Percentiles rank a stretch among this genome's conserved stretches.
Evolutionary conservation across 2,797 vertebrate genomes (phyloP).

Genomic region (Morus bassanus): DNA sequence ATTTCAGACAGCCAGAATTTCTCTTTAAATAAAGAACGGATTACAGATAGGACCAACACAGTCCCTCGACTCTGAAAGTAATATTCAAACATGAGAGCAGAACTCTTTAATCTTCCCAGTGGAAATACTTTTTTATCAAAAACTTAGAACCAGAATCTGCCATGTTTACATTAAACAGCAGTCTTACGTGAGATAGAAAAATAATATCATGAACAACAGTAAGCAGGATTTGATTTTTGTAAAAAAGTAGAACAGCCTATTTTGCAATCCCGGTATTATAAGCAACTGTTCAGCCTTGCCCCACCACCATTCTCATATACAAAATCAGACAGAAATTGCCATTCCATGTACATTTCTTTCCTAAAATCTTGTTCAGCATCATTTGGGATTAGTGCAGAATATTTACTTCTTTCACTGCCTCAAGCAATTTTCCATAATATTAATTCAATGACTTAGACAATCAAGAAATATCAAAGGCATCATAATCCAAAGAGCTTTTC

Average conservation of each 20-base stretch:
- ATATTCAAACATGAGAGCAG: background rate
- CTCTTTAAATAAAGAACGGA: background rate
- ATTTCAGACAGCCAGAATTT: background rate
- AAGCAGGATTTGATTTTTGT: background rate
- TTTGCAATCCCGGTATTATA: background rate
- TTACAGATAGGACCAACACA: background rate
- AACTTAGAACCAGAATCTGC: background rate
- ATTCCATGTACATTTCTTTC: background rate
- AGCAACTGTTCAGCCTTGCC: background rate
- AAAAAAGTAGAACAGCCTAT: background rate
- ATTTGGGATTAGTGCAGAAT: slow-evolving; percentile 48
- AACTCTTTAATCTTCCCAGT: background rate
- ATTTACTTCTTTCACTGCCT: slow-evolving; percentile 62
- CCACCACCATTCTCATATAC: background rate
- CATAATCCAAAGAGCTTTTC: slow-evolving; percentile 56
- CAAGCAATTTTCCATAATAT: slow-evolving; percentile 36
- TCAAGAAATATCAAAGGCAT: slow-evolving; percentile 34
- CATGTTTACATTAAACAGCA: slow-evolving; percentile 8
- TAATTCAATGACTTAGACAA: slow-evolving; percentile 54
- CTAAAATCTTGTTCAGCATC: slow-evolving; percentile 42
- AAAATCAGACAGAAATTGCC: background rate
- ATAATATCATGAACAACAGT: background rate
- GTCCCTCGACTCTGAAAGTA: background rate
- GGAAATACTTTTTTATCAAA: background rate
- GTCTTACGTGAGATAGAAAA: background rate